A percentile compares a stretch with the other conserved stretches of the same genome.
Evolutionary conservation across 2,797 vertebrate genomes (phyloP).

Genomic region (Bradypodion pumilum): DNA sequence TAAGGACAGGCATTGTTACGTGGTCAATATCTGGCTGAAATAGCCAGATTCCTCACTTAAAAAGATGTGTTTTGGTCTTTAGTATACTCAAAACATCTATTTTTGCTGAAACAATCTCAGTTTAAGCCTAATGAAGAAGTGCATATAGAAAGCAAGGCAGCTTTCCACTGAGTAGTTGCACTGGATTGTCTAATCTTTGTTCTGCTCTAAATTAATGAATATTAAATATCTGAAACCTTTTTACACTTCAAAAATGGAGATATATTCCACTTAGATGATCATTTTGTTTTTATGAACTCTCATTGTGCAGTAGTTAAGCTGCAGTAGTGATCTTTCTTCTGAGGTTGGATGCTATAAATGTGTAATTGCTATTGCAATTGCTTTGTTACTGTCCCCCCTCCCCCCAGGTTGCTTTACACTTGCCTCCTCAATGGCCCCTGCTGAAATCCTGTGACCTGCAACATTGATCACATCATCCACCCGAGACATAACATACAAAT

Average conservation of each 20-base stretch:
- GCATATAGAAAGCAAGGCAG: background rate
- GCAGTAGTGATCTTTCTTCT: too few species aligned
- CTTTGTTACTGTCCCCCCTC: too few species aligned
- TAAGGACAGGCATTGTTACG: background rate
- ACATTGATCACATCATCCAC: slow-evolving; percentile 98
- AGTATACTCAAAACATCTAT: background rate
- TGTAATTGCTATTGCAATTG: too few species aligned
- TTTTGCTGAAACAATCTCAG: background rate
- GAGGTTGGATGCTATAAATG: too few species aligned
- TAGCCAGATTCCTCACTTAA: background rate
- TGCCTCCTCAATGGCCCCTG: slow-evolving; percentile 94
- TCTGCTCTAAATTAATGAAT: background rate
- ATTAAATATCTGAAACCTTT: background rate
- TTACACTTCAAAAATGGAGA: background rate
- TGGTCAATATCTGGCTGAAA: background rate
- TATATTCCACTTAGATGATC: background rate
- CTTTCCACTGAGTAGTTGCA: background rate
- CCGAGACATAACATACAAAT: slow-evolving; percentile 92
- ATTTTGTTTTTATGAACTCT: background rate
- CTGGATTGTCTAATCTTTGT: background rate
- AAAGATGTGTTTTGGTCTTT: background rate
- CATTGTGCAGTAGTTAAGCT: too few species aligned
- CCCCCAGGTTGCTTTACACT: slow-evolving; percentile 25
- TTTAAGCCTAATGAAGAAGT: background rate
- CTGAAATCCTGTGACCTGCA: slow-evolving; percentile 93